Conservation (phyloP, 2,888 invertebrate genomes). For the Agrypnus murinus region DNA sequence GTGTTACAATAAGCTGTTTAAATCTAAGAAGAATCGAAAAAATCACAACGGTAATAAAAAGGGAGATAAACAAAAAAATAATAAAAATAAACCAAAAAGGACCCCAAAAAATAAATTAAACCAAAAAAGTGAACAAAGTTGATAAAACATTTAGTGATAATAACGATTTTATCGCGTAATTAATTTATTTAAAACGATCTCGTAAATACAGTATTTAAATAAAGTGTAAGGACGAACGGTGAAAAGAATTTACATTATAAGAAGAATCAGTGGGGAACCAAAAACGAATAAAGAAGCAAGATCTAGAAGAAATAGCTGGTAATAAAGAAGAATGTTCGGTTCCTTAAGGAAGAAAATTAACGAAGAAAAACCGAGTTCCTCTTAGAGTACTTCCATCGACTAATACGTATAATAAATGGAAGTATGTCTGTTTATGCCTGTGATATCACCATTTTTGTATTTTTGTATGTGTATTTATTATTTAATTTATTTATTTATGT, state of each 20-base stretch:
- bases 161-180: neutral
- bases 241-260: neutral
- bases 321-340: conserved; percentile 1
- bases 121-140: conserved; percentile 30
- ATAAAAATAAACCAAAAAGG: conserved; percentile 16
- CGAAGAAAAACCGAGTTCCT: conserved; percentile 27
- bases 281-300: neutral
- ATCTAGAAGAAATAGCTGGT: neutral
- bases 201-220: conserved; percentile 27
- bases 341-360: conserved; percentile 2
- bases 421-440: conserved; percentile 32
- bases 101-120: conserved; percentile 11
- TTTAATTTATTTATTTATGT: conserved; percentile 46
- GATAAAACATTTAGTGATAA: conserved; percentile 18
- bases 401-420: conserved; percentile 12
- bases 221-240: conserved; percentile 12
- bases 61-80: neutral
- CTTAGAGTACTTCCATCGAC: conserved; percentile 10
- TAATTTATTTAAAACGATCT: conserved; percentile 28
- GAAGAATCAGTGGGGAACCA: conserved; percentile 9
- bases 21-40: conserved; percentile 40
- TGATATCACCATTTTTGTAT: conserved; percentile 39
- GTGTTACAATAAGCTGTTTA: conserved; percentile 73
- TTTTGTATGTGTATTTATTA: conserved; percentile 40
- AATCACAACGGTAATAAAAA: neutral